Percentiles rank a stretch among this genome's conserved stretches.
Evolutionary conservation across 2,113 vertebrate genomes (phyloP).

Genomic region (Galbula dea): DNA sequence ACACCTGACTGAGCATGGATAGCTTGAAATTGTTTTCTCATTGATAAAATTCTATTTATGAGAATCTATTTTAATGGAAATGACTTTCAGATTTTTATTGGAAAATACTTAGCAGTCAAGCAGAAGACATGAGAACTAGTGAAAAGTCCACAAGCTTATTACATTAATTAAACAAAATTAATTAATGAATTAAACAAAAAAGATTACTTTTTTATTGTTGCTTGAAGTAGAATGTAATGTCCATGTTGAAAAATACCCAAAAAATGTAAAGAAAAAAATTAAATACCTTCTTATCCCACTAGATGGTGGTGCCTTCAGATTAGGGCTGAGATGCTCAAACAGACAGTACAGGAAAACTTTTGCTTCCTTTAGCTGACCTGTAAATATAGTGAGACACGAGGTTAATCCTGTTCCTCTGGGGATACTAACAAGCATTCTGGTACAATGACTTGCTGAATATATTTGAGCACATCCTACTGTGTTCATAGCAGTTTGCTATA

Average conservation of each 20-base stretch:
- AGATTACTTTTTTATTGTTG: not conserved
- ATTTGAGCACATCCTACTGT: not conserved
- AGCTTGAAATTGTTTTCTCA: slow-evolving; percentile 10
- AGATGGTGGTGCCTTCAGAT: slow-evolving; percentile 66
- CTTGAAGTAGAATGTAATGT: not conserved
- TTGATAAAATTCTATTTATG: slow-evolving; percentile 38
- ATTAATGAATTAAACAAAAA: not conserved
- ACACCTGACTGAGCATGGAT: not conserved
- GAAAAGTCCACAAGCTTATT: not conserved
- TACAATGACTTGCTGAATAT: not conserved
- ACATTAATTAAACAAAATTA: no score
- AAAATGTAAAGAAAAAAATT: slow-evolving; percentile 8
- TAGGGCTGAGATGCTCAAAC: not conserved
- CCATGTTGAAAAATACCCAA: not conserved
- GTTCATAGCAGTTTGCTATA: not conserved
- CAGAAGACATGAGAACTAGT: not conserved
- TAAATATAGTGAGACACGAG: not conserved
- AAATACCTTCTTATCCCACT: slow-evolving; percentile 65
- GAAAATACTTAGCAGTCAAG: slow-evolving; percentile 3
- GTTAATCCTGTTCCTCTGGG: not conserved
- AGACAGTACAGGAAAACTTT: slow-evolving; percentile 14
- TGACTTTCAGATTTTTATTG: not conserved
- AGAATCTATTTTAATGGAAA: slow-evolving; percentile 27
- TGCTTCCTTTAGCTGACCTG: slow-evolving; percentile 8
- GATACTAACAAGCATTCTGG: not conserved